Evolutionary conservation across 1,140 invertebrate species (phyloP).

Genomic region (Rhizoglyphus robini): DNA sequence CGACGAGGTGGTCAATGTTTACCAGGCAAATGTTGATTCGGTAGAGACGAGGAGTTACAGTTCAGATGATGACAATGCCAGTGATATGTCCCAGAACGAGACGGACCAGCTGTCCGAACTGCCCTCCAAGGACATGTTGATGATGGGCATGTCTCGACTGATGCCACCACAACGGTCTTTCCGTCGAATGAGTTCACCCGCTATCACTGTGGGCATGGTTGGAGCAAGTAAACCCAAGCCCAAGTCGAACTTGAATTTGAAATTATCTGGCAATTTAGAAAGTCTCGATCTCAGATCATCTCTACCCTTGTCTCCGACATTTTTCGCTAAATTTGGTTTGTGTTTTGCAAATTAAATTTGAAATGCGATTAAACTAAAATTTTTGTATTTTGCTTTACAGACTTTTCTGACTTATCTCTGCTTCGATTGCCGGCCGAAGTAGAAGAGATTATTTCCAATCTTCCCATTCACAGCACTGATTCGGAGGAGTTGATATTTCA

Average conservation of each 20-base stretch:
- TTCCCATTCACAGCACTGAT: constrained; percentile 3
- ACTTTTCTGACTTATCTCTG: constrained; percentile 11
- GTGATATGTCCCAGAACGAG: constrained; percentile 5
- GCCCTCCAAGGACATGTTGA: constrained; percentile 3
- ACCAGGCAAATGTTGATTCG: neutral
- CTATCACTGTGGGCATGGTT: neutral
- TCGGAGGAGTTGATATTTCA: neutral
- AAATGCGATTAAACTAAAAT: neutral
- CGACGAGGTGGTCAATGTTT: neutral
- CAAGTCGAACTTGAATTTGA: constrained; percentile 20
- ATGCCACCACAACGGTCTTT: neutral
- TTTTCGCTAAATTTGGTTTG: constrained; percentile 16
- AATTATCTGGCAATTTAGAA: constrained; percentile 26
- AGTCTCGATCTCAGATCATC: constrained; percentile 27
- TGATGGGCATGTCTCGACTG: neutral
- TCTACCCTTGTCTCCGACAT: constrained; percentile 27
- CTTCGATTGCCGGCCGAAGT: constrained; percentile 18
- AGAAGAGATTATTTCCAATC: constrained; percentile 17
- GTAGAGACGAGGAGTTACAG: neutral
- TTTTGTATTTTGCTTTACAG: constrained; percentile 6
- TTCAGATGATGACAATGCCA: constrained; percentile 14
- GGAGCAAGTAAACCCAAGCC: neutral
- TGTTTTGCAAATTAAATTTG: neutral
- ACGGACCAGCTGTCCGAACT: neutral
- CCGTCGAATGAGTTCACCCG: constrained; percentile 27